Conservation (phyloP, 1,140 invertebrate genomes). For the Drosophila nasuta region DNA sequence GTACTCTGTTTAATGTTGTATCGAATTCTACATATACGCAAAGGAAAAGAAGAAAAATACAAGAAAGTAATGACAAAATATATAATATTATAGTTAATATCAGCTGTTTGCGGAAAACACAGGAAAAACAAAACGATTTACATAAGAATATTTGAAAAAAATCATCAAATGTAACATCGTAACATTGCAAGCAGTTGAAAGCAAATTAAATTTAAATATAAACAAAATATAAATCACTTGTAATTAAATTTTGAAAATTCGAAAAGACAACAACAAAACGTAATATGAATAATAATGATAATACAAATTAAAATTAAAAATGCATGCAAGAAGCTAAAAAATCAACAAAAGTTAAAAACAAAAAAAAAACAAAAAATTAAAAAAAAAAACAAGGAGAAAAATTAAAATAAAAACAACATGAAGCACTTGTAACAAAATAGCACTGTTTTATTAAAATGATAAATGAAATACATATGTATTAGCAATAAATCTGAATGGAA, state of each 20-base stretch:
- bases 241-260: conserved; percentile 51
- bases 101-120: conserved; percentile 62
- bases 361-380: conserved; percentile 35
- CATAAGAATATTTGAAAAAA: conserved; percentile 48
- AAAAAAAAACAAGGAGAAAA: conserved; percentile 31
- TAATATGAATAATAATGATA: conserved; percentile 19
- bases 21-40: conserved; percentile 69
- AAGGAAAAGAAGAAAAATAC: conserved; percentile 32
- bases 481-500: conserved; percentile 61
- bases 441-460: conserved; percentile 74
- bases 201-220: conserved; percentile 36
- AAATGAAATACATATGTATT: conserved; percentile 71
- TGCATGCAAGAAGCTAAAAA: conserved; percentile 47
- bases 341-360: conserved; percentile 29
- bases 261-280: conserved; percentile 48
- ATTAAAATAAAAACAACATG: conserved; percentile 50
- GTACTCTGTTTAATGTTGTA: conserved; percentile 81
- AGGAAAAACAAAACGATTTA: conserved; percentile 36
- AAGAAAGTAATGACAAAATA: conserved; percentile 25
- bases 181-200: conserved; percentile 31
- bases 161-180: conserved; percentile 64
- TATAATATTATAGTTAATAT: conserved; percentile 58
- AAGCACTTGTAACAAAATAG: conserved; percentile 83
- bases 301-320: conserved; percentile 31
- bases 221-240: conserved; percentile 40